Percentiles rank a stretch among this genome's conserved stretches.
Conservation (phyloP, 2,113 vertebrate species). For the Dicrurus megarhynchus region DNA sequence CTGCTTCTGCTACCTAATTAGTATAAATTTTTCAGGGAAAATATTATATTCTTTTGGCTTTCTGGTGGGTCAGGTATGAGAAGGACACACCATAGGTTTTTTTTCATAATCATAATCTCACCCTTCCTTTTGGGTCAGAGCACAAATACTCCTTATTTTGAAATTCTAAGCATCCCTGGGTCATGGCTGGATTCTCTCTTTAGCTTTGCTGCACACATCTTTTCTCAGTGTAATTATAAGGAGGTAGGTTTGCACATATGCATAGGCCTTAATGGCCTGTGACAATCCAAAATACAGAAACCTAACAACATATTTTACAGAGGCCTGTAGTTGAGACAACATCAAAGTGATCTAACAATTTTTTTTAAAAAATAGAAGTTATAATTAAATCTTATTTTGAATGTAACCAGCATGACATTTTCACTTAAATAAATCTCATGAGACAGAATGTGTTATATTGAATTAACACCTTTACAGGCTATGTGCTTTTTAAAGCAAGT, state of each 20-base stretch:
- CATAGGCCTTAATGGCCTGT: not conserved
- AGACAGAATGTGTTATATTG: constrained; percentile 46
- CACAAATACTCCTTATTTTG: not conserved
- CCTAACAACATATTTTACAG: not conserved
- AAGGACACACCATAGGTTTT: not conserved
- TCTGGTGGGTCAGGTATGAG: not conserved
- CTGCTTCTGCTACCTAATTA: not conserved
- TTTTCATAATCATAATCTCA: not conserved
- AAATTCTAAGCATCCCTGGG: not conserved
- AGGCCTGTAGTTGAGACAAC: not conserved
- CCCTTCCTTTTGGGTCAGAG: not conserved
- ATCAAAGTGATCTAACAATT: not conserved
- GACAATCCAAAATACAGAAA: not conserved
- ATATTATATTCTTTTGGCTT: not conserved
- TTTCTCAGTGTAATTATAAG: not conserved
- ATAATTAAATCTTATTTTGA: constrained; percentile 44
- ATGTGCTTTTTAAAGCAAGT: constrained; percentile 56
- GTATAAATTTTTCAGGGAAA: not conserved
- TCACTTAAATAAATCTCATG: constrained; percentile 44
- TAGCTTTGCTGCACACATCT: not conserved
- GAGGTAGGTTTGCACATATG: not conserved
- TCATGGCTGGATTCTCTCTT: not conserved
- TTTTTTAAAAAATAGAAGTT: not conserved
- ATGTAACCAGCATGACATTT: constrained; percentile 40
- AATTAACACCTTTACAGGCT: constrained; percentile 53